Conservation (phyloP, 1,140 invertebrate species). For the Caenorhabditis briggsae region DNA sequence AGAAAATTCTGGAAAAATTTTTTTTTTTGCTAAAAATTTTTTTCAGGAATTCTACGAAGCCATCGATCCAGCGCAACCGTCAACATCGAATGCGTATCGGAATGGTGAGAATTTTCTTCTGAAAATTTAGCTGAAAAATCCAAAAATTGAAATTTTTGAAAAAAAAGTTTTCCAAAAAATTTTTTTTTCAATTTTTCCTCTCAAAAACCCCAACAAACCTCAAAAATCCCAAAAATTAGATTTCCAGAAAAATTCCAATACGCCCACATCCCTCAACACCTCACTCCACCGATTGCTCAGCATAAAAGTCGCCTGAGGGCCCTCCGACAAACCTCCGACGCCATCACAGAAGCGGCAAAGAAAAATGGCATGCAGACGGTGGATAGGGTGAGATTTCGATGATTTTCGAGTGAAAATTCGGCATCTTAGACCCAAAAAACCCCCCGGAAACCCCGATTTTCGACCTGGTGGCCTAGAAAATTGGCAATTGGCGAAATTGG, state of each 20-base stretch:
- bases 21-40: background rate
- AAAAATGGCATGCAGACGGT: constrained; percentile 39
- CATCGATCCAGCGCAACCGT: background rate
- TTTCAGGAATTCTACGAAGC: constrained; percentile 16
- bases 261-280: background rate
- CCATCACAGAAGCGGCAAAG: background rate
- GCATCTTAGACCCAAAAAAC: too few species aligned
- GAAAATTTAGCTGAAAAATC: background rate
- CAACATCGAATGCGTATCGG: background rate
- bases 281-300: background rate
- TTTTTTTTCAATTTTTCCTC: too few species aligned
- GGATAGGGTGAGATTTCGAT: constrained; percentile 30
- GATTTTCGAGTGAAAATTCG: too few species aligned
- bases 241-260: constrained; percentile 15
- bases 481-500: too few species aligned
- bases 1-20: background rate
- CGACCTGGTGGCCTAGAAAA: too few species aligned
- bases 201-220: too few species aligned
- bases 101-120: background rate
- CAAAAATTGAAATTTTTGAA: background rate
- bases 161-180: too few species aligned
- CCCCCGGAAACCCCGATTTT: too few species aligned
- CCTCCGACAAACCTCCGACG: background rate
- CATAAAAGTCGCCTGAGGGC: background rate
- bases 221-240: background rate